Percentiles rank a stretch among this genome's conserved stretches.
Conservation (phyloP, 1,140 invertebrate species). For the Sesamia nonagrioides region DNA sequence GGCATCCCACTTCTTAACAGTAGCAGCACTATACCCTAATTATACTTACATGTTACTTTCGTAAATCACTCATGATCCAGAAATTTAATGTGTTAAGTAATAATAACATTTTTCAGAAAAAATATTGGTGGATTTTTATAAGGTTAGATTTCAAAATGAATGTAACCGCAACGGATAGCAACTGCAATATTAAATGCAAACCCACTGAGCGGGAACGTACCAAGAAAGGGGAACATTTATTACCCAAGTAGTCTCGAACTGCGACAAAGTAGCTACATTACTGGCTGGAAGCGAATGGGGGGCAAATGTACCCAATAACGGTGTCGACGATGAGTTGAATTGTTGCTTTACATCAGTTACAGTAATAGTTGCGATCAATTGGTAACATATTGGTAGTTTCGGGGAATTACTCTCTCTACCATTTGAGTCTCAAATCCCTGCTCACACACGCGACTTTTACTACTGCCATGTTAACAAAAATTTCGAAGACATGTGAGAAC, state of each 20-base stretch:
- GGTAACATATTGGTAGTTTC: not conserved
- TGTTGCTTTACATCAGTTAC: not conserved
- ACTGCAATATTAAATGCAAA: not conserved
- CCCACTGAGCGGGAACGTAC: not conserved
- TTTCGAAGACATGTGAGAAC: too few relatives aligned
- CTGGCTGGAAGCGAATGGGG: not conserved
- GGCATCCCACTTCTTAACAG: too few relatives aligned
- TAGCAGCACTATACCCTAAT: too few relatives aligned
- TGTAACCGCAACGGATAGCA: not conserved
- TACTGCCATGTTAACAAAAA: too few relatives aligned
- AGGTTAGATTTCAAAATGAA: not conserved
- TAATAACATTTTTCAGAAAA: too few relatives aligned
- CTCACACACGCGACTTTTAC: too few relatives aligned
- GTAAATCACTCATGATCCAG: too few relatives aligned
- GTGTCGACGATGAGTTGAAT: not conserved
- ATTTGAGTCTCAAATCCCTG: too few relatives aligned
- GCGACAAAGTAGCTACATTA: constrained; percentile 1
- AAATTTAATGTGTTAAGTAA: too few relatives aligned
- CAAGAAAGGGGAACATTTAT: constrained; percentile 1
- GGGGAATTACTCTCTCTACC: not conserved
- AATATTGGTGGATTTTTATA: too few relatives aligned
- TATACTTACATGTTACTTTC: too few relatives aligned
- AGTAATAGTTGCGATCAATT: not conserved
- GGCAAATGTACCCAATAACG: constrained; percentile 9
- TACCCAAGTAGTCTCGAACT: not conserved